Base-by-base conservation (phyloP, 1,140 invertebrate genomes). In the Calycopis cecrops region DNA sequence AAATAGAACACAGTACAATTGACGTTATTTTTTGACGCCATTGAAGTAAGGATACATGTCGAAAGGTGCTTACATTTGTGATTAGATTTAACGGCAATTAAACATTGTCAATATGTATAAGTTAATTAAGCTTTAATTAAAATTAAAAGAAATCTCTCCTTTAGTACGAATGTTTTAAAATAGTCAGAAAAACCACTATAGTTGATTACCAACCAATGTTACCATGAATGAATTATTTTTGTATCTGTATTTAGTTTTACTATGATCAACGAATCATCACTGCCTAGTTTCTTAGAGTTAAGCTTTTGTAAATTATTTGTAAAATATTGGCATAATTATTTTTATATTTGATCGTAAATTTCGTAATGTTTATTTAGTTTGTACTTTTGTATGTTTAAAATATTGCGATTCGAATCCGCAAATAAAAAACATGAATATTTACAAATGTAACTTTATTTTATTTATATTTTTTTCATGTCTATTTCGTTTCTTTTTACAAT, bases 401-500 rank as follows among this genome's bases (percentile, higher is more conserved):
- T 40, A 14, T 7, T 40, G 38, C 12, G n/a, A 12, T 0, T 14
- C 60, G 57, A 34, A 42, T 65, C 59, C 16, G 37, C 16, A 37
- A 44, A 70, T 70, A 62, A 65, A 62, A 61, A 58, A 49, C 44
- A 57, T 63, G 55, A 57, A 68, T 81, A 79, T 79, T 78, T 86
- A 86, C 78, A 84, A 84, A 82, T 80, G 60, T 82, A 28, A 28
- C 21, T 62, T 83, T 81, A 81, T 81, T 81, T 85, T 75, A 69
- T 86, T 82, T 73, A 78, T 82, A 74, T 63, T 64, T 63, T 69
- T 67, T 71, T 80, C 67, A 78, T 77, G 70, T 77, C 75, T 75
- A 78, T 80, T 80, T 63, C 65, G 69, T 75, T 63, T 75, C 73
- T 83, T 85, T 81, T 77, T 83, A 84, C 78, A 86, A 84, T 84